Percentiles rank a stretch among this genome's conserved stretches.
These are phyloP conservation scores for Drosophila ogumai DNA, from an alignment of 1,140 invertebrate genomes.

Conservation along the genomic window DNA sequence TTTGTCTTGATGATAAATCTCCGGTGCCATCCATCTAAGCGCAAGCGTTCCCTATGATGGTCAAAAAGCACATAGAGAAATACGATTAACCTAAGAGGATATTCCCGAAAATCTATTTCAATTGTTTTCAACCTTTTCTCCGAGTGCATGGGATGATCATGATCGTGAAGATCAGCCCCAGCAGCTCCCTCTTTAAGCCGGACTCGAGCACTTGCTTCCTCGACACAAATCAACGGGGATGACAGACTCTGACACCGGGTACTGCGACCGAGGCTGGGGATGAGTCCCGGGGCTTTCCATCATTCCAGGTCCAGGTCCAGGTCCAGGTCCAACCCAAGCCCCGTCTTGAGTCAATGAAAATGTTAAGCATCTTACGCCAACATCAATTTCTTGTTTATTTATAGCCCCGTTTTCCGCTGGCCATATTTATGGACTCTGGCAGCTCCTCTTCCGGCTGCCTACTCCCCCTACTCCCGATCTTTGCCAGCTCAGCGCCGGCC, in stretches of 20 bases:
- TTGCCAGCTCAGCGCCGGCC: conserved; percentile 17
- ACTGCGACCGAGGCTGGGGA: conserved; percentile 3
- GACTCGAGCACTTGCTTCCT: conserved; percentile 79
- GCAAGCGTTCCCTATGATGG: conserved; percentile 33
- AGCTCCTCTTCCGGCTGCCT: not conserved
- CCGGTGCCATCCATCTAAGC: conserved; percentile 64
- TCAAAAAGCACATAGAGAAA: conserved; percentile 19
- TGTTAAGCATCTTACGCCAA: conserved; percentile 75
- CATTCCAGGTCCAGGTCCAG: conserved; percentile 10
- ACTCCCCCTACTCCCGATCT: conserved; percentile 6
- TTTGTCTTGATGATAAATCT: conserved; percentile 81
- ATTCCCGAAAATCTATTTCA: not conserved
- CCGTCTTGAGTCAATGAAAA: conserved; percentile 68
- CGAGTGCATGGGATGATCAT: conserved; percentile 40
- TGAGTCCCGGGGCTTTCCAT: conserved; percentile 39
- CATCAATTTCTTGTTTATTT: conserved; percentile 76
- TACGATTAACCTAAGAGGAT: not conserved
- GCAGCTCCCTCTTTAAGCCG: conserved; percentile 62
- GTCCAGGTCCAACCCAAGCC: not conserved
- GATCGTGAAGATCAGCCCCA: conserved; percentile 39
- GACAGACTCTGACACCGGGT: conserved; percentile 70
- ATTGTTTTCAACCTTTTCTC: not conserved
- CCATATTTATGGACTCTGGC: conserved; percentile 45
- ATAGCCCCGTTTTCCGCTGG: conserved; percentile 61
- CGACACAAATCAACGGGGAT: conserved; percentile 76